A percentile compares a stretch with the other conserved stretches of the same genome.
Evolutionary conservation across 2,888 invertebrate genomes (phyloP).

Genomic region (Chymomyza procnemis): DNA sequence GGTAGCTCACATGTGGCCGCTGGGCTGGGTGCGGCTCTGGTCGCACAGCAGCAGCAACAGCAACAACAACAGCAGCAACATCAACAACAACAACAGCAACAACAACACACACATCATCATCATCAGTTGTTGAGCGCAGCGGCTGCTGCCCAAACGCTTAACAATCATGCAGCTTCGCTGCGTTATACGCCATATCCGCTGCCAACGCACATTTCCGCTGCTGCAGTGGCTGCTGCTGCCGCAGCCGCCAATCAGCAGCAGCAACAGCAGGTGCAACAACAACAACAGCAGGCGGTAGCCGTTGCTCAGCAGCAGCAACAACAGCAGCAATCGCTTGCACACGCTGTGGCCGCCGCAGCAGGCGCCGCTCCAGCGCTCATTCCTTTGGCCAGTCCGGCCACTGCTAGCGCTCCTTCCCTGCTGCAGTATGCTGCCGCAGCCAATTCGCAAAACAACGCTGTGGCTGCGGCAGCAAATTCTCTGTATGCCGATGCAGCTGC

Average conservation of each 20-base stretch:
- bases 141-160: slow-evolving; percentile 43
- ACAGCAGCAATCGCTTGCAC: slow-evolving; percentile 66
- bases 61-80: slow-evolving; percentile 52
- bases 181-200: slow-evolving; percentile 83
- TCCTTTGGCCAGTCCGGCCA: slow-evolving; percentile 55
- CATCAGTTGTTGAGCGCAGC: slow-evolving; percentile 52
- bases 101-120: slow-evolving; percentile 61
- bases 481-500: slow-evolving; percentile 80
- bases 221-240: slow-evolving; percentile 73
- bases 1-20: slow-evolving; percentile 52
- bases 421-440: slow-evolving; percentile 82
- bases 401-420: slow-evolving; percentile 77
- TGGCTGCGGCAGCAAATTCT: slow-evolving; percentile 76
- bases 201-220: slow-evolving; percentile 79
- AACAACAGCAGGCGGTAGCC: slow-evolving; percentile 62
- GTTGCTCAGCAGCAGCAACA: slow-evolving; percentile 71
- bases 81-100: slow-evolving; percentile 51
- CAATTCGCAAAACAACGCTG: slow-evolving; percentile 79
- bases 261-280: slow-evolving; percentile 76
- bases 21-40: slow-evolving; percentile 44
- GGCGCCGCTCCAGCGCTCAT: slow-evolving; percentile 64
- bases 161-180: slow-evolving; percentile 76
- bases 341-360: slow-evolving; percentile 64
- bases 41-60: slow-evolving; percentile 54
- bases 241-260: slow-evolving; percentile 78